Base-by-base conservation (phyloP, 2,888 invertebrate genomes). In the Holacanthella duospinosa region DNA sequence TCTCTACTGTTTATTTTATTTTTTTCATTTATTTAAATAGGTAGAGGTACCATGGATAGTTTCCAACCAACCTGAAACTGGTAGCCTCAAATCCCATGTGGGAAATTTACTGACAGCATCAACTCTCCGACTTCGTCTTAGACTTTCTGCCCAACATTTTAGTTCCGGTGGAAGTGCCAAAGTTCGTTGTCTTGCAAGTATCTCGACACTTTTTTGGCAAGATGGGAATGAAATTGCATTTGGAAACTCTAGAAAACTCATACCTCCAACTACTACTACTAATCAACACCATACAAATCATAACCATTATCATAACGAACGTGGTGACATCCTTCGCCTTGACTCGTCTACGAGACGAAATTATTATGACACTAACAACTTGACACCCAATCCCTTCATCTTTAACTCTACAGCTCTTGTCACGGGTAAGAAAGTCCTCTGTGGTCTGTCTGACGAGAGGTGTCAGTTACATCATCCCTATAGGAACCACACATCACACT, bases 171-270 rank as follows among this genome's bases (percentile, higher is more conserved):
- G 71, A 6, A 64, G 59, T 2, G 71, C 68, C 2, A 67, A 62
- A 54, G 66, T 71, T 1, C 59, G 68, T 25, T 71, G 71, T 60
- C 63, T 66, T 43, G 71, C 71, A n/a, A 62, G 64, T 36, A 68
- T 68, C 29, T 66, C 65, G 1, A 64, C 66, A 9, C 56, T 56
- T n/a, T 55, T 61, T 27, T 64, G 58, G 63, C 60, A 63, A 43
- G 63, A 63, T 48, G 64, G 64, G 24, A 61, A 61, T n/a, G 64
- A 61, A 43, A 61, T 48, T n/a, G 48, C 48, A n/a, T 48, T 48
- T 48, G 56, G 29, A n/a, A n/a, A 2, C 19, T 29, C 56, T 24
- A 56, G 19, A n/a, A 56, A n/a, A 29, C 24, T 24, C 28, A 56
- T 29, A n/a, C n/a, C 56, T 19, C 19, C 56, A 29, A 56, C 56